Conservation (phyloP, 2,113 vertebrate species). For the Nipponia nippon region DNA sequence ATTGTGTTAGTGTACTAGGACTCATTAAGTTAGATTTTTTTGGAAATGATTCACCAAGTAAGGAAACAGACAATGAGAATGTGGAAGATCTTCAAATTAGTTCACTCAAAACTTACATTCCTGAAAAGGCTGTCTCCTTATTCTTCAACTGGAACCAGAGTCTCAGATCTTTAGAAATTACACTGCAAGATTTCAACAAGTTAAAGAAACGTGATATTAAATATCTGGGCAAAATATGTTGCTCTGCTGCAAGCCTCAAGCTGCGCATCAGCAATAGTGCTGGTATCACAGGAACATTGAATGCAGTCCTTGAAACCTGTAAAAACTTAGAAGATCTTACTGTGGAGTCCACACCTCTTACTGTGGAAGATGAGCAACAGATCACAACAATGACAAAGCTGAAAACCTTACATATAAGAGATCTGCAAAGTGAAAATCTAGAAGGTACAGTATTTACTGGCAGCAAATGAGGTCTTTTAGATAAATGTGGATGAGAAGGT, state of each 20-base stretch:
- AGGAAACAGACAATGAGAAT: neutral
- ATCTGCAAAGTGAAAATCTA: neutral
- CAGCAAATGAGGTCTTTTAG: neutral
- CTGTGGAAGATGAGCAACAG: slow-evolving; percentile 17
- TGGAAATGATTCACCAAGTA: neutral
- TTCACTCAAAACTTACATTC: slow-evolving; percentile 14
- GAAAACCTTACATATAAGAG: slow-evolving; percentile 12
- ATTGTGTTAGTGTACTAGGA: slow-evolving; percentile 48
- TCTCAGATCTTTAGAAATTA: slow-evolving; percentile 58
- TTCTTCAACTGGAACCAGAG: slow-evolving; percentile 61
- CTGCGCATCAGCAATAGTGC: slow-evolving; percentile 37
- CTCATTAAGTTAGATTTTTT: slow-evolving; percentile 56
- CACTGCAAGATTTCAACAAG: slow-evolving; percentile 36
- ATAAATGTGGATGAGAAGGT: neutral
- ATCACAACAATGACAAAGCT: slow-evolving; percentile 27
- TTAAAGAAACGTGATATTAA: slow-evolving; percentile 51
- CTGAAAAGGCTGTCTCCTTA: slow-evolving; percentile 47
- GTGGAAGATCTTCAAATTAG: neutral
- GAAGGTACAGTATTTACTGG: neutral
- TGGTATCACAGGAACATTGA: slow-evolving; percentile 27
- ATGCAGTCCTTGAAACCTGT: slow-evolving; percentile 22
- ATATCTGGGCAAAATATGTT: slow-evolving; percentile 64
- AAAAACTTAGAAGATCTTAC: slow-evolving; percentile 27
- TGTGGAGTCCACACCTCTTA: slow-evolving; percentile 53
- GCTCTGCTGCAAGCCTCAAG: slow-evolving; percentile 35